Evolutionary conservation across 1,140 invertebrate genomes (phyloP).

Genomic region (silkworm (Bombyx mori)): ASM3026992v2 NC_085110.1:316001-316500

Average conservation of each 20-base stretch:
- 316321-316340: background rate
- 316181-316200: conserved; percentile 77
- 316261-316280: conserved; percentile 82
- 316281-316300: conserved; percentile 77
- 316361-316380: no score
- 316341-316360: background rate
- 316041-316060: no score
- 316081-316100: no score
- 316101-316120: conserved; percentile 74
- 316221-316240: conserved; percentile 88
- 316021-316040: no score
- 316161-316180: conserved; percentile 82
- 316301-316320: conserved; percentile 53
- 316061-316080: no score
- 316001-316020: no score
- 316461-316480: no score
- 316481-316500: no score
- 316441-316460: no score
- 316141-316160: conserved; percentile 81
- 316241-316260: conserved; percentile 87
- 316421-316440: no score
- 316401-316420: no score
- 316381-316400: no score
- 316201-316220: conserved; percentile 81
- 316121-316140: conserved; percentile 85